Evolutionary conservation across 1,140 invertebrate species (phyloP).

Genomic region (Nasonia giraulti): DNA sequence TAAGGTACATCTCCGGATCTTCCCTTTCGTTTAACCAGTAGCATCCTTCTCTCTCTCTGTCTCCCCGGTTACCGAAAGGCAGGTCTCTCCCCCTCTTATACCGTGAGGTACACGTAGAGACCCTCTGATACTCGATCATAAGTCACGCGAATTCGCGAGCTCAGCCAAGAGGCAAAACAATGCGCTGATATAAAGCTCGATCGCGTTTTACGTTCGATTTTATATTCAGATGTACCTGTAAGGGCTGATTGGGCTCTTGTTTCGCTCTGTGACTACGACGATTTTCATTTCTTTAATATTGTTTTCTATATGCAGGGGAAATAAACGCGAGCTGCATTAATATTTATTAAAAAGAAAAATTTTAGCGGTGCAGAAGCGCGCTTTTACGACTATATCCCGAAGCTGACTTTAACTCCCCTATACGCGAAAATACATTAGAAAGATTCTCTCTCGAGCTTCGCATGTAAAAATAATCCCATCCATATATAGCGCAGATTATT

Average conservation of each 20-base stretch:
- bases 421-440: background rate
- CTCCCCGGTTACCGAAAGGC: constrained; percentile 19
- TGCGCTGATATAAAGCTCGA: background rate
- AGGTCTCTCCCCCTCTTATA: background rate
- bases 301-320: too few species aligned
- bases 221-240: too few species aligned
- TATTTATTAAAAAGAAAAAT: background rate
- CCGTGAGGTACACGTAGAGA: background rate
- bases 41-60: background rate
- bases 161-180: background rate
- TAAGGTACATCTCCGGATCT: background rate
- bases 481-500: background rate
- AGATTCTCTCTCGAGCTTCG: background rate
- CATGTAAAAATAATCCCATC: background rate
- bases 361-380: background rate
- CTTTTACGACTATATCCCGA: background rate
- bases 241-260: too few species aligned
- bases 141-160: background rate
- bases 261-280: too few species aligned
- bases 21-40: background rate
- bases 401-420: background rate
- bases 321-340: background rate
- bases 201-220: background rate
- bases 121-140: constrained; percentile 32
- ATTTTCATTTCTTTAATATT: too few species aligned